Base-by-base conservation (phyloP, 2,888 invertebrate genomes). In the Dendrolimus houi region DNA sequence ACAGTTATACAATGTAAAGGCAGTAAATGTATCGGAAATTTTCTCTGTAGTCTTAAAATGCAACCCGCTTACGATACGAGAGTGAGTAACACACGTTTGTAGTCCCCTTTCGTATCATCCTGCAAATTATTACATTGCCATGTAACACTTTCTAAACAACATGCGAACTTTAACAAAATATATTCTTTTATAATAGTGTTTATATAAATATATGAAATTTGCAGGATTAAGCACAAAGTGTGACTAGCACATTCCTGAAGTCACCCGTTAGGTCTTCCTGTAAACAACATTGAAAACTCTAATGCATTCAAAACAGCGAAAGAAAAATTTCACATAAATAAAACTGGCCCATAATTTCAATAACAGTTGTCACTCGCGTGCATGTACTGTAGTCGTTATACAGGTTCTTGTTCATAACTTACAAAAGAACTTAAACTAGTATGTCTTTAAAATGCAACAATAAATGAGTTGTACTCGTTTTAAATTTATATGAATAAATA, bases 81-180 rank as follows among this genome's bases (percentile, higher is more conserved):
- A 66, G 92, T 92, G 65, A 94, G 90, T 83, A 95, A 92, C 68
- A 93, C 92, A 73, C 92, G 91, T 86, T 92, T 92, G 91, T 93
- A 94, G 89, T 94, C 94, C 58, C 94, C 94, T 73, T 93, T 93
- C 70, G 93, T 88, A 85, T 94, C 94, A 75, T 93, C 93, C 93
- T 94, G 92, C 78, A 92, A 91, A 86, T 80, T 77, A 84, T 83
- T 80, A 85, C 79, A 86, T 81, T 79, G 79, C 75, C 80, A 75
- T 68, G 69, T 74, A 74, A 70, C 74, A 68, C 70, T 71, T 70
- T 73, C 67, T 72, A 69, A 65, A 71, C 63, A 70, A 69, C 82
- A 83, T 79, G 81, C 83, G 67, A 75, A 79, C 75, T 75, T 73
- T 65, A 75, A 72, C 66, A 72, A 62, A 67, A 71, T 74, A 74